These are phyloP conservation scores for Xenus cinereus DNA, from an alignment of 2,113 vertebrate genomes.

Conservation along the genomic window DNA sequence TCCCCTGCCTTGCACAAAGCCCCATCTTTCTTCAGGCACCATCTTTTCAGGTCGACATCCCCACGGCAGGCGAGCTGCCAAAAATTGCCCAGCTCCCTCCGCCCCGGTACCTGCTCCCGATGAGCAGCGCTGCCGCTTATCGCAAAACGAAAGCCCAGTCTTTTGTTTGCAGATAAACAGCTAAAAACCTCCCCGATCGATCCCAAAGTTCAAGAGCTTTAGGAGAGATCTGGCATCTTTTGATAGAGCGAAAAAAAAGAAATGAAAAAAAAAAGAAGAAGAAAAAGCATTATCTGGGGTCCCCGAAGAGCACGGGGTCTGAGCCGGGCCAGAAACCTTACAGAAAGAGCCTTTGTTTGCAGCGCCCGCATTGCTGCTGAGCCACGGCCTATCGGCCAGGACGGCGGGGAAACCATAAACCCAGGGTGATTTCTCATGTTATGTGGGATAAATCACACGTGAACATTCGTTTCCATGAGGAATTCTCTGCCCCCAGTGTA, in stretches of 20 bases:
- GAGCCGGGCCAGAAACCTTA: not conserved
- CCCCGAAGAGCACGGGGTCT: not conserved
- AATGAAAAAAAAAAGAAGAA: not conserved
- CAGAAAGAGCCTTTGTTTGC: conserved; percentile 54
- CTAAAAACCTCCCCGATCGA: not conserved
- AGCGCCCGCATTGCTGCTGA: not conserved
- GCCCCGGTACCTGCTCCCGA: not conserved
- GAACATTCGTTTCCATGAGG: conserved; percentile 59
- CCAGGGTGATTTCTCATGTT: conserved; percentile 39
- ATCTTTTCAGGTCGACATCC: not conserved
- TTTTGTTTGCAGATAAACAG: not conserved
- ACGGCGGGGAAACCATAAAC: conserved; percentile 45
- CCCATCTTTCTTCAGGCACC: not conserved
- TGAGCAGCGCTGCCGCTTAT: not conserved
- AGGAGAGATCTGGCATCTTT: not conserved
- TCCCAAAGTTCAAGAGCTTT: not conserved
- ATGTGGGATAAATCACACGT: conserved; percentile 53
- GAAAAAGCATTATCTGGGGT: conserved; percentile 10
- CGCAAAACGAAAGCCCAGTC: not conserved
- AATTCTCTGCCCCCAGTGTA: conserved; percentile 52
- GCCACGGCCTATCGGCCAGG: not conserved
- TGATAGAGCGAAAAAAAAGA: not conserved
- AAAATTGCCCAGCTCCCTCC: not conserved
- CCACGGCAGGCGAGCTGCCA: not conserved
- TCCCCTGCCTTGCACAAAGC: not conserved